Conservation (phyloP, 1,140 invertebrate genomes). For the Bombus picipes region DNA sequence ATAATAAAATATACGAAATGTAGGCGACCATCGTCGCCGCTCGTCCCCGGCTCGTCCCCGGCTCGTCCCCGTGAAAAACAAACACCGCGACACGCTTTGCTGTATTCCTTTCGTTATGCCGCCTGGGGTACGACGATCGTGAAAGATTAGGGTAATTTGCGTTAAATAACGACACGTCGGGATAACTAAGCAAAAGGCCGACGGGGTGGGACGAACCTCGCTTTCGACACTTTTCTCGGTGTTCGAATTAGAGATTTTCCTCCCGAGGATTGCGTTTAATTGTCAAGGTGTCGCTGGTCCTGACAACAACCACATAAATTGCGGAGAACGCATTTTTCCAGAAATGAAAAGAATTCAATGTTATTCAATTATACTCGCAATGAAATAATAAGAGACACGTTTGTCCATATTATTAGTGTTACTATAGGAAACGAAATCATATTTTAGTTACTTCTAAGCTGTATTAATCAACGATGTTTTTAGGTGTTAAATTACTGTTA, state of each 20-base stretch:
- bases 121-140: conserved; percentile 54
- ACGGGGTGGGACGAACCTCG: not conserved
- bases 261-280: not conserved
- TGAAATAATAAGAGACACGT: too few species aligned
- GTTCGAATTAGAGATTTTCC: not conserved
- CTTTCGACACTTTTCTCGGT: not conserved
- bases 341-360: too few species aligned
- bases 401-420: too few species aligned
- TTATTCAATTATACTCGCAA: too few species aligned
- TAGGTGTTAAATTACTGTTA: too few species aligned
- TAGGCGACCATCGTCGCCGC: conserved; percentile 65
- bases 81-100: conserved; percentile 53
- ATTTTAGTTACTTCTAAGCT: too few species aligned
- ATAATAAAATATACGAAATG: conserved; percentile 79
- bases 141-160: conserved; percentile 51
- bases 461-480: too few species aligned
- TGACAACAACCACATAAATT: not conserved
- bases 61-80: conserved; percentile 60
- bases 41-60: conserved; percentile 23
- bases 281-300: too few species aligned
- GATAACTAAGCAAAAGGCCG: not conserved
- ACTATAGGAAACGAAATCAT: too few species aligned
- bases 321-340: not conserved
- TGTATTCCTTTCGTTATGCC: conserved; percentile 60
- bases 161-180: conserved; percentile 40